Evolutionary conservation across 2,888 invertebrate species (phyloP).

Genomic region (Synergus umbraculus): DNA sequence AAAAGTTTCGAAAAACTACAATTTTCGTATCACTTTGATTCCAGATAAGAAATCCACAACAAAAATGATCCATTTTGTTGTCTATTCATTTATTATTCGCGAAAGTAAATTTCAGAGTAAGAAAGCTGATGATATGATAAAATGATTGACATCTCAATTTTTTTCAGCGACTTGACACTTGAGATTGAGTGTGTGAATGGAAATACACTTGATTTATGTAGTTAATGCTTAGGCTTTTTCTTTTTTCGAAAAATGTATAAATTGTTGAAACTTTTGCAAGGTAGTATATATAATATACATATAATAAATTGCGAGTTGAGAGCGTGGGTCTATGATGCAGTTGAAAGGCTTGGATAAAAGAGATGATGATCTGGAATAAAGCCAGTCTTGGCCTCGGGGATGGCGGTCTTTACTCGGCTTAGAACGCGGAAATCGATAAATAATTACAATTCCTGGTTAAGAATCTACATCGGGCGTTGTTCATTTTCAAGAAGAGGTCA

Average conservation of each 20-base stretch:
- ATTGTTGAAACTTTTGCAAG: background rate
- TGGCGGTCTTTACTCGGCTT: background rate
- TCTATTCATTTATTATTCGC: too few relatives aligned
- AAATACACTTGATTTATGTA: too few relatives aligned
- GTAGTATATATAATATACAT: background rate
- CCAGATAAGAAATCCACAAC: too few relatives aligned
- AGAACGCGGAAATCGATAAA: constrained; percentile 17
- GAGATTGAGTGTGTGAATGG: too few relatives aligned
- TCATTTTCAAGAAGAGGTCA: background rate
- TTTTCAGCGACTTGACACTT: too few relatives aligned
- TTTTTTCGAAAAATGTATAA: background rate
- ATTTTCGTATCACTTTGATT: background rate
- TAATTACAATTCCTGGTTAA: background rate
- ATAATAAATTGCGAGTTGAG: background rate
- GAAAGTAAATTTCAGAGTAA: too few relatives aligned
- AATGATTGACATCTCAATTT: too few relatives aligned
- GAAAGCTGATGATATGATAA: too few relatives aligned
- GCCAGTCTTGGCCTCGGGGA: background rate
- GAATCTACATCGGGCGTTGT: background rate
- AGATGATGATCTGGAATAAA: background rate
- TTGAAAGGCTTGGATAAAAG: constrained; percentile 4
- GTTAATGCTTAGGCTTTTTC: background rate
- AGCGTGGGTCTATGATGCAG: constrained; percentile 5
- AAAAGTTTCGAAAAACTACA: background rate
- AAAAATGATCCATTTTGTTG: too few relatives aligned